These are phyloP conservation scores for Loriculus beryllinus DNA, from an alignment of 2,797 vertebrate species.

Conservation along the genomic window DNA sequence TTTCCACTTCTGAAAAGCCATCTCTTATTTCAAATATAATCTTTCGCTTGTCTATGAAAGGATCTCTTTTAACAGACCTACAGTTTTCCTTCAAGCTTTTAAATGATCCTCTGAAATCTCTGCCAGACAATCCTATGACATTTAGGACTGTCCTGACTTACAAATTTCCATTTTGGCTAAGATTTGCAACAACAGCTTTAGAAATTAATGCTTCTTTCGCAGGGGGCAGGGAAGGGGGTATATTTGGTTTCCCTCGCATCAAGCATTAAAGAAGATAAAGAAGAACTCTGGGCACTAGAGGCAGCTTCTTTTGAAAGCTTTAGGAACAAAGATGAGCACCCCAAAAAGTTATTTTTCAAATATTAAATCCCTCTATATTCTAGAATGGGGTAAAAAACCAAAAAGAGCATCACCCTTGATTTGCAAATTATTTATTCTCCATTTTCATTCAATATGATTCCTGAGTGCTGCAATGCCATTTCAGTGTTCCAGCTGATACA, in stretches of 20 bases:
- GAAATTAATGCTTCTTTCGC: background rate
- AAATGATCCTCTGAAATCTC: slow-evolving; percentile 20
- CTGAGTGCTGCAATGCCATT: background rate
- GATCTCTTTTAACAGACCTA: background rate
- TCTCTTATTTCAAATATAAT: background rate
- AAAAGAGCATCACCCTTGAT: background rate
- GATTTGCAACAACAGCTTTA: background rate
- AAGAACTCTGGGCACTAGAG: background rate
- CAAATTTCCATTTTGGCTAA: background rate
- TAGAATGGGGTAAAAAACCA: accelerated
- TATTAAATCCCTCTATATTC: background rate
- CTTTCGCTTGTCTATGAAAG: slow-evolving; percentile 15
- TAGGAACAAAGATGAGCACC: background rate
- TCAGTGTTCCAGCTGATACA: background rate
- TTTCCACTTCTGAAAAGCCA: background rate
- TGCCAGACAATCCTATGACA: background rate
- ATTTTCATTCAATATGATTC: background rate
- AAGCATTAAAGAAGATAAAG: background rate
- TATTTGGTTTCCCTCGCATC: background rate
- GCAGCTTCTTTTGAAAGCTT: background rate
- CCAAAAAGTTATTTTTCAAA: background rate
- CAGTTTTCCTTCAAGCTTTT: background rate
- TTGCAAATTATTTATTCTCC: background rate
- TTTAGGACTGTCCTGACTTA: background rate
- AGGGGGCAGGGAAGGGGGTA: background rate